Evolutionary conservation across 1,140 invertebrate species (phyloP), one percentile per base, ranked within the genome.

Genomic region (Aphaenogaster rudis): DNA sequence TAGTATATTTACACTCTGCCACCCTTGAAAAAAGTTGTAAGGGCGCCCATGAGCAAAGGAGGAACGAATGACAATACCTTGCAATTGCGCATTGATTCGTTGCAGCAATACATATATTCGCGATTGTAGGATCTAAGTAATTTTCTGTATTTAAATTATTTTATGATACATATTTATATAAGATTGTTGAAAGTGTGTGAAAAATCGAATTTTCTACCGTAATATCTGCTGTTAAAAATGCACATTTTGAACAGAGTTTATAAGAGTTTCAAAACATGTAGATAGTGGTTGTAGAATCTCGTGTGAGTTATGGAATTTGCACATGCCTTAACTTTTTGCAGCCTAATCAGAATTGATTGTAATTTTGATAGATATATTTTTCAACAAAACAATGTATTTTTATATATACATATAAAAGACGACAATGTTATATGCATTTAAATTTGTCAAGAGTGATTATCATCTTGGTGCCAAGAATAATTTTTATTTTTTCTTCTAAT

Each of bases 101-200:
- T 82, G 13, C 3, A 11, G 33, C 4, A 17, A 59, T 15, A 21
- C 59, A 9, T 33, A 5, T 71, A 59, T 59, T 81, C n/a, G n/a
- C 6, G 15, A 48, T 61, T 48, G 17, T 82, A 82, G 4, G 4
- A 48, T 82, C 17, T 61, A 74, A 82, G 39, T n/a, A 48, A 82
- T 57, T 80, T 69, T 48, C 59, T 67, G 28, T 28, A 54, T 52
- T 72, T 74, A 82, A 82, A 82, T 82, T 82, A 82, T 82, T 81
- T 45, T 74, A 74, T 59, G 17, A 80, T 69, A 80, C 4, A 74
- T 54, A 50, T 74, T 66, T 52, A 36, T 80, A n/a, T 69, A 42
- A 69, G 48, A 28, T 80, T 52, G 36, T 67, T 64, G 21, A 48
- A 36, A 7, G 17, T 21, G n/a, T 42, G 3, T 13, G 13, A 28